Evolutionary conservation across 1,140 invertebrate species (phyloP), one percentile per base, ranked within the genome.

Genomic region (Rhagoletis pomonella): DNA sequence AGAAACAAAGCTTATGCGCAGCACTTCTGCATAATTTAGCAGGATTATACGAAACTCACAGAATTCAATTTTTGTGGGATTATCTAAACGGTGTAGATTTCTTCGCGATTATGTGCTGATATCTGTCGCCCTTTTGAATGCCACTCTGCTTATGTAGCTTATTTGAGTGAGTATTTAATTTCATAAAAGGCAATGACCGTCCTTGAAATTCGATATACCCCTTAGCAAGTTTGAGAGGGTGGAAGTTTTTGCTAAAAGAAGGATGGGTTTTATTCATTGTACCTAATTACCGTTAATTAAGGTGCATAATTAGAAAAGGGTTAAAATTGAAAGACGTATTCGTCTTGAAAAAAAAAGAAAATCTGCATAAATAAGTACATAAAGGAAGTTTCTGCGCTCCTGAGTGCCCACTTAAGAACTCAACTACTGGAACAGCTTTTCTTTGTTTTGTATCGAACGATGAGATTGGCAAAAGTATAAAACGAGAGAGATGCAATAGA

Each of bases 111-210:
- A 19, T 47, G 50, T 81, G 17, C n/a, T 5, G 14, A 2, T 19
- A 19, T 47, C 55, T 81, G 17, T 50, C 14, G 14, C 12, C 4
- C 42, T 17, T n/a, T 47, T 42, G 50, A 42, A 64, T 14, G 29
- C 29, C 60, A 7, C 60, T 62, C 50, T 62, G n/a, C 12, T 19
- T 67, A 19, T 67, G 64, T 29, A 39, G 64, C 64, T 29, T 67
- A 19, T 67, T 19, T 5, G 3, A 19, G 6, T 42, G 9, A 44
- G 65, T 42, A n/a, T 67, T 67, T 39, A 17, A 9, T 47, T 50
- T 73, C 67, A 73, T 12, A 6, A 6, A 81, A 81, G 47, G 47
- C 73, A 81, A 81, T n/a, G 73, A 81, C 73, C 73, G 47, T 50
- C 44, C 73, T 19, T 55, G 73, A 55, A 81, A 81, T 58, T 3